Base-by-base conservation (phyloP, 2,888 invertebrate genomes). In the Phorcus lineatus region DNA sequence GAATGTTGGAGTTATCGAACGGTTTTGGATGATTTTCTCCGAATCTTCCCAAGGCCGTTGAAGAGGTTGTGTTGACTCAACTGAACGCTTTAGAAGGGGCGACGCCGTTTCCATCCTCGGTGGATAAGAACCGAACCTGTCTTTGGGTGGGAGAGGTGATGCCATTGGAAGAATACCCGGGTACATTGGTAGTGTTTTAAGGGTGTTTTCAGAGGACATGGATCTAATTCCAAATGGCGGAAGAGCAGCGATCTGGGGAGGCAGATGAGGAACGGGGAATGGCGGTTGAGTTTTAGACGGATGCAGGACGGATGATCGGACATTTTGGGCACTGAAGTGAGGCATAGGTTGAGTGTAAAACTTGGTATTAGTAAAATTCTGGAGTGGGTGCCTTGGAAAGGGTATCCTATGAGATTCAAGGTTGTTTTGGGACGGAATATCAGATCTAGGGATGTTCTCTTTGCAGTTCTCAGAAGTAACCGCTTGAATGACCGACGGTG, bases 321-420 rank as follows among this genome's bases (percentile, higher is more conserved):
- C n/a, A n/a, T 36, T 36, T 40, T 70, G 70, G 6, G 36, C 70
- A 31, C 31, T 28, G 40, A 70, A 36, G 0, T 31, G 36, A 31
- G 70, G 36, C 40, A 70, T 19, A 3, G 70, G 17, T n/a, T 40
- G 70, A 70, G 36, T n/a, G 40, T 70, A 70, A 40, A 70, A 31
- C 70, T 70, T 70, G 70, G 28, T 70, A n/a, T 70, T 70, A 17
- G 70, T 70, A 40, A 70, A 70, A 40, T 70, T 70, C 70, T 70
- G 70, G 17, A 70, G 36, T 17, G 70, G 70, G 3, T 31, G 31
- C 9, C 70, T 16, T 17, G 70, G 31, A 70, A 70, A 70, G 16
- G 70, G 70, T 31, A 36, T 70, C 70, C 70, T 70, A 2, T 28
- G 70, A 16, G 19, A 1, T 28, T 70, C 70, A 2, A 31, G 9